Base-by-base conservation (phyloP, 2,888 invertebrate genomes). In the Mesorhabditis belari region DNA sequence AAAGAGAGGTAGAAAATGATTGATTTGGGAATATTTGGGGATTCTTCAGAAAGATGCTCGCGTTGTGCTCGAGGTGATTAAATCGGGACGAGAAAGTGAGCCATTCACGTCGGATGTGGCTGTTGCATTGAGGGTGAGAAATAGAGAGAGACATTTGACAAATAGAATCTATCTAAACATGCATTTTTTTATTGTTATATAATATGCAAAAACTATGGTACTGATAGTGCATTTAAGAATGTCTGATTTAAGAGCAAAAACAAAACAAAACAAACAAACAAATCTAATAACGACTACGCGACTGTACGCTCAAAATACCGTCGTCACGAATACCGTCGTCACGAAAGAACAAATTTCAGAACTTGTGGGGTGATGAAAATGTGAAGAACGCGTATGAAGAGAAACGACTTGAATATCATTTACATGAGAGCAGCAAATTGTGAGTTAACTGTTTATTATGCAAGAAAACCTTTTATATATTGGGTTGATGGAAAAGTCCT, bases 351-450 rank as follows among this genome's bases (percentile, higher is more conserved):
- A 9, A 5, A 19, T 65, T 65, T 52, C 62, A 66, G 62, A 66
- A 62, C 21, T 61, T 73, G 2, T 73, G 73, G 73, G 58, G 51
- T 2, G 73, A 73, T 50, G 35, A 61, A 17, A 56, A 58, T 5
- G 70, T 73, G 0, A 62, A 66, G 29, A 50, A 55, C 12, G 52
- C 69, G 29, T 70, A 69, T 49, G 66, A 67, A 19, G 29, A 51
- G 3, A 62, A 73, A 19, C 56, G 74, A 25, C 60, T 72, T 2
- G 72, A 73, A 53, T 67, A 66, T 57, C 75, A 77, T 57, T 62
- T 77, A 5, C 72, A 77, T 54, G 77, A 77, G 55, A 75, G 74
- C 51, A 74, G 73, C 25, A 68, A 71, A 65, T 71, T 70, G 75
- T 76, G 52, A 65, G 63, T 44, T 19, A n/a, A n/a, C 29, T n/a